Conservation (phyloP, 1,140 invertebrate species). For the Lepidurus packardi region DNA sequence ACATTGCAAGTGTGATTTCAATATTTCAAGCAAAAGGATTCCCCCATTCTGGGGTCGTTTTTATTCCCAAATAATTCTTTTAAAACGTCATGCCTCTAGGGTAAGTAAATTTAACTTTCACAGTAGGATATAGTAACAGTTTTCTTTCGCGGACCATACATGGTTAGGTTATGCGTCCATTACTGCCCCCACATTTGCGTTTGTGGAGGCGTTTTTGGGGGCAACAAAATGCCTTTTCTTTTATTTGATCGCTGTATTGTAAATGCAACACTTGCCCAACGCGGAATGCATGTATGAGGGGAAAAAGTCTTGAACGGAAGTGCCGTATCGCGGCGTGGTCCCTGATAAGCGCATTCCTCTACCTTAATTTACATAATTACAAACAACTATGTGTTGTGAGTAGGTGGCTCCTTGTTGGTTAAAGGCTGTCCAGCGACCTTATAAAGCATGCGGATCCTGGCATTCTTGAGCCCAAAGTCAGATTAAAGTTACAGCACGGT, state of each 20-base stretch:
- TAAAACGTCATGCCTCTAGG: not conserved
- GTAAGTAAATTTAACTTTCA: not conserved
- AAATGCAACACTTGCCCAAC: not conserved
- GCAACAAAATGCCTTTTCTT: not conserved
- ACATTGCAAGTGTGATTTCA: too few relatives aligned
- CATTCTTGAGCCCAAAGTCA: not conserved
- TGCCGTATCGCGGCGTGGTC: not conserved
- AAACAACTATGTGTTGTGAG: conserved; percentile 3
- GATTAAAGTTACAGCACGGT: not conserved
- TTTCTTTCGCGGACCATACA: not conserved
- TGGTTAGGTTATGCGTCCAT: not conserved
- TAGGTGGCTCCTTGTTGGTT: not conserved
- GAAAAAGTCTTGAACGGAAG: not conserved
- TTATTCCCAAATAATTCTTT: too few relatives aligned
- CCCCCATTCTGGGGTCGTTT: too few relatives aligned
- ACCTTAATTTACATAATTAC: conserved; percentile 5
- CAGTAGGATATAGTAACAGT: not conserved
- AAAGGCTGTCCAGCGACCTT: conserved; percentile 1
- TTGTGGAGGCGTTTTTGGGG: not conserved
- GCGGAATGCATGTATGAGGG: not conserved
- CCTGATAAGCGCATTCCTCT: not conserved
- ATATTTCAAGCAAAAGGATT: too few relatives aligned
- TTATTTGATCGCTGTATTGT: not conserved
- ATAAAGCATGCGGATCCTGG: not conserved
- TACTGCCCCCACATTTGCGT: not conserved